Base-by-base conservation (phyloP, 2,888 invertebrate species). In the Drosophila kambysellisi region DNA sequence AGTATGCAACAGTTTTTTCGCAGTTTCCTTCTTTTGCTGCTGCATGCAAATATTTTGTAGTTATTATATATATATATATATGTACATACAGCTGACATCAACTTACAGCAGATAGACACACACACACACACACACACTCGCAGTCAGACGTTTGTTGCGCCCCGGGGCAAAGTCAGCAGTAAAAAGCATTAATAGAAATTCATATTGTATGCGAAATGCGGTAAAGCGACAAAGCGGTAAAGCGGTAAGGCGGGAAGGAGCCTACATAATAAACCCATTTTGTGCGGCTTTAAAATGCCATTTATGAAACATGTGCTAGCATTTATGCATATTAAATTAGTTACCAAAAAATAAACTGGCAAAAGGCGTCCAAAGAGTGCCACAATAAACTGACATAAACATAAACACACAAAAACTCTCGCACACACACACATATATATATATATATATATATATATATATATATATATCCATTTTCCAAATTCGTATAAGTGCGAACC, bases 241-340 rank as follows among this genome's bases (percentile, higher is more conserved):
- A 29, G 30, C 29, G 56, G 50, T 17, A 30, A 37, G 62, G 61
- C 37, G 65, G 54, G 70, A 17, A 59, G 61, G 20, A 59, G 61
- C 61, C 67, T 71, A 70, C 83, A 85, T 90, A 85, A 85, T 85
- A 89, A 85, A 85, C 87, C 83, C 89, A 90, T 85, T 88, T 86
- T 46, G 83, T 70, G 74, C 65, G 74, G 90, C 90, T 90, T 85
- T 90, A 90, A 88, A 90, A 83, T 86, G 83, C 89, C 90, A 83
- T 86, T 90, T 90, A 86, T 85, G 89, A 90, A 90, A 88, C 85
- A 85, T 85, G 85, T 90, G 90, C 89, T 83, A 81, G 85, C 85
- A 85, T 85, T 85, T 85, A 85, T 85, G 90, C 90, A 85, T 85
- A 85, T 85, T 88, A 85, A 88, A 85, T 85, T 90, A 90, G 90